Base-by-base conservation (phyloP, 2,797 vertebrate species). In the Sphenodon punctatus region DNA sequence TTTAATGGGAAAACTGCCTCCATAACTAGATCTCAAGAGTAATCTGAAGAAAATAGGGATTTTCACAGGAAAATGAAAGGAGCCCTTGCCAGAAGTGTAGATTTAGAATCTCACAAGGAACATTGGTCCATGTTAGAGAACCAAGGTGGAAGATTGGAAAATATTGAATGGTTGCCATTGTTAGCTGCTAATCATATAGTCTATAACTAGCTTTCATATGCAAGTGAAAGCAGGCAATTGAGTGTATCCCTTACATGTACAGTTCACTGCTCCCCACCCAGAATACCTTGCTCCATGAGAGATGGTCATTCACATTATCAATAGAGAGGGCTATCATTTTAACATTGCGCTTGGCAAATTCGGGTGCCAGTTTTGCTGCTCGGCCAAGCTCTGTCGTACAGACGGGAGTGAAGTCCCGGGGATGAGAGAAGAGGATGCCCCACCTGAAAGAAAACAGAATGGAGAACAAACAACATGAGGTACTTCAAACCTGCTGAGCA, bases 401-500 rank as follows among this genome's bases (percentile, higher is more conserved):
- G 30, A 99, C 98, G 0, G 99, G 99, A 0, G 99, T 99, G 85
- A 98, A 99, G 93, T 99, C 99, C 58, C 94, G 96, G 0, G 98
- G 99, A 92, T 99, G 99, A 42, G 99, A 99, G 90, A 99, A 99
- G 84, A 99, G 95, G 88, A 99, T 95, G 14, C 98, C 98, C 99
- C 99, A 99, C 80, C 98, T 99, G 89, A 42, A 91, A 89, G 43
- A 43, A 89, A 65, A 58, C 30, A 85, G 27, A 64, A 43, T 23
- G 58, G 56, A 41, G 65, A 75, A 38, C 4, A 30, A 12, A 5
- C 2, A 2, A 45, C 56, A 48, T 6, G 13, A 13, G 0, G 6
- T 17, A 41, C 22, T n/a, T n/a, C 20, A 68, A 36, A 6, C 41
- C 27, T 5, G 8, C 51, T 32, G 30, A 32, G 42, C 20, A 3